These are phyloP conservation scores for Mus musculus DNA, from an alignment of 2,113 vertebrate species.

Conservation along the genomic window DNA sequence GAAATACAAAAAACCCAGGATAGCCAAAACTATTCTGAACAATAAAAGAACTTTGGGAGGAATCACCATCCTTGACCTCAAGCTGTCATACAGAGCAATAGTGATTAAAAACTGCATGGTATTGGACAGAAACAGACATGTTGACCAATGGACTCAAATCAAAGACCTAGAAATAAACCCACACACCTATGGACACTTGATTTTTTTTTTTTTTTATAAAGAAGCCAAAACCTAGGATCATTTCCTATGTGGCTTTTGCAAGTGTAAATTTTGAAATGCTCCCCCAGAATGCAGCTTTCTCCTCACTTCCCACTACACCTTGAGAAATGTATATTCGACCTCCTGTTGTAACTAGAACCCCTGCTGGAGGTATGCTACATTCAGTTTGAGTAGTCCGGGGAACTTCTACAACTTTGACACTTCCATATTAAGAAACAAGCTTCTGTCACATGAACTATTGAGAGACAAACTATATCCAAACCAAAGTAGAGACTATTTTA, in stretches of 20 bases:
- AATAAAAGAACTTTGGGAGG: no score
- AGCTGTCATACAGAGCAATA: no score
- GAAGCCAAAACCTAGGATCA: not conserved
- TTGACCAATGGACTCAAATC: no score
- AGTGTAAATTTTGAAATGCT: not conserved
- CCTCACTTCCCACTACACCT: not conserved
- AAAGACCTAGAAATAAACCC: no score
- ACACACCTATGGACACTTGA: no score
- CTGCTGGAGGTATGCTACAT: not conserved
- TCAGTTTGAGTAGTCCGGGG: not conserved
- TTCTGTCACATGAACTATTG: not conserved
- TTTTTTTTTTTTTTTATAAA: no score
- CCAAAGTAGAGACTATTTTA: not conserved
- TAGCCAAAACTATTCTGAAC: no score
- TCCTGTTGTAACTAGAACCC: not conserved
- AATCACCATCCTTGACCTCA: no score
- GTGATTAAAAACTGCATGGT: no score
- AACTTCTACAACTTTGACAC: not conserved
- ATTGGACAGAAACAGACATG: no score
- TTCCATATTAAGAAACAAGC: not conserved
- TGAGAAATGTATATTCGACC: not conserved
- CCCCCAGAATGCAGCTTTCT: not conserved
- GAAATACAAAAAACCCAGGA: no score
- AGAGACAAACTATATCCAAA: not conserved
- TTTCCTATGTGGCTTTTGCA: not conserved